A percentile compares a stretch with the other conserved stretches of the same genome.
phyloP scores from a whole-genome alignment of 2,888 invertebrate species.

The Sinodicranocentrus sp. region DNA sequence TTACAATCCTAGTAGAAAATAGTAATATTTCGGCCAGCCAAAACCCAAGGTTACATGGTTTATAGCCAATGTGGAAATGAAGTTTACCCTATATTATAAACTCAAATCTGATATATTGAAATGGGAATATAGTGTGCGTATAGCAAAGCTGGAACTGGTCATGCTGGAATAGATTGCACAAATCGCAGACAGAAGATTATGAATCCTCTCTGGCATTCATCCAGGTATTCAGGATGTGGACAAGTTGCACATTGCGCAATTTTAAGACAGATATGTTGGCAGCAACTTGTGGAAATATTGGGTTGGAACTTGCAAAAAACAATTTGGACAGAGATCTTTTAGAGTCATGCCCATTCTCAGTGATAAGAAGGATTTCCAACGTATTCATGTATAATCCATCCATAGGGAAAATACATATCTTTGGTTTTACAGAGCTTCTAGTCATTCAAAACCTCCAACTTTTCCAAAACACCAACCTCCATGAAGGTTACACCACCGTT shows the following conservation, averaged over 20 bases:
- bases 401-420: no score
- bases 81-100: not conserved
- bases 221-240: slow-evolving; percentile 53
- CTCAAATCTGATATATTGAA: not conserved
- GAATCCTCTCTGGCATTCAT: slow-evolving; percentile 47
- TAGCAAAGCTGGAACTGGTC: slow-evolving; percentile 2
- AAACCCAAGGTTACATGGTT: not conserved
- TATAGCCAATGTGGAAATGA: not conserved
- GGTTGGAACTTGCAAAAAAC: slow-evolving; percentile 58
- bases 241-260: slow-evolving; percentile 65
- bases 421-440: not conserved
- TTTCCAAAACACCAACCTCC: not conserved
- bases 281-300: slow-evolving; percentile 60
- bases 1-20: no score
- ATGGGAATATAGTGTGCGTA: not conserved
- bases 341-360: no score
- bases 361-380: no score
- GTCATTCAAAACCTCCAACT: not conserved
- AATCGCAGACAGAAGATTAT: slow-evolving; percentile 19
- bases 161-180: not conserved
- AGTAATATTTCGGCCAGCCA: no score
- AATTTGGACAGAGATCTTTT: slow-evolving; percentile 40
- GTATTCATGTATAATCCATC: no score
- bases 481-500: not conserved
- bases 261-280: slow-evolving; percentile 52